Percentiles rank a stretch among this genome's conserved stretches.
Conservation (phyloP, 92 coral and sea anemone species). For the Virgularia gustaviana region DNA sequence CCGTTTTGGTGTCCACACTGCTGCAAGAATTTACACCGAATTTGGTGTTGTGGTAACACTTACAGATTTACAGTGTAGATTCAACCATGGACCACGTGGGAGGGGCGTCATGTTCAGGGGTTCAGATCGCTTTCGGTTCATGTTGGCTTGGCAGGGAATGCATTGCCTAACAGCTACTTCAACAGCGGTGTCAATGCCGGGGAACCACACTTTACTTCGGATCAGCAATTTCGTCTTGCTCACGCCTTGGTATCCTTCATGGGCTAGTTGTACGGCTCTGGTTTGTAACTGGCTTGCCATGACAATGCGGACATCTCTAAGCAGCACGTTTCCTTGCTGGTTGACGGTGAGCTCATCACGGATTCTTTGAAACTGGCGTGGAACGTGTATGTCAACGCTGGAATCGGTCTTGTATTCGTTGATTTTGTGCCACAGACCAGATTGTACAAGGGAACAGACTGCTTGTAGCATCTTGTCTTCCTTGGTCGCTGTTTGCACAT, state of each 20-base stretch:
- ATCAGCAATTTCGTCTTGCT: slow-evolving; percentile 33
- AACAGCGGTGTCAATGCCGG: slow-evolving; percentile 9
- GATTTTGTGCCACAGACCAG: slow-evolving; percentile 13
- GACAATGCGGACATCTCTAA: slow-evolving; percentile 36
- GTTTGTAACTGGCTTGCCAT: slow-evolving; percentile 7
- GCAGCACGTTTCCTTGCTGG: slow-evolving; percentile 31
- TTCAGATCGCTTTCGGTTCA: neutral
- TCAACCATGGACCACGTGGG: too few relatives aligned
- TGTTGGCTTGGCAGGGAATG: slow-evolving; percentile 41
- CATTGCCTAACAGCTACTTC: slow-evolving; percentile 1
- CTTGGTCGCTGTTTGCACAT: slow-evolving; percentile 26
- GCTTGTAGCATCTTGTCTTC: slow-evolving; percentile 25
- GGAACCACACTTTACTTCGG: slow-evolving; percentile 14
- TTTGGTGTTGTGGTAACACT: too few relatives aligned
- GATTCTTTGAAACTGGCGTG: slow-evolving; percentile 29
- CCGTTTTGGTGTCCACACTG: too few relatives aligned
- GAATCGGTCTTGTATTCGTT: neutral
- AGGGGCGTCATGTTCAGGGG: slow-evolving; percentile 24
- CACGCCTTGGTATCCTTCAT: slow-evolving; percentile 31
- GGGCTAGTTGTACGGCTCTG: slow-evolving; percentile 25
- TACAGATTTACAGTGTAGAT: too few relatives aligned
- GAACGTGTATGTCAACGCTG: slow-evolving; percentile 9
- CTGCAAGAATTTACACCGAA: too few relatives aligned
- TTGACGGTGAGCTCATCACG: slow-evolving; percentile 45
- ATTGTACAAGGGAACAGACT: neutral